These are phyloP conservation scores for Xestia c-nigrum DNA, from an alignment of 2,888 invertebrate species.

Conservation along the genomic window DNA sequence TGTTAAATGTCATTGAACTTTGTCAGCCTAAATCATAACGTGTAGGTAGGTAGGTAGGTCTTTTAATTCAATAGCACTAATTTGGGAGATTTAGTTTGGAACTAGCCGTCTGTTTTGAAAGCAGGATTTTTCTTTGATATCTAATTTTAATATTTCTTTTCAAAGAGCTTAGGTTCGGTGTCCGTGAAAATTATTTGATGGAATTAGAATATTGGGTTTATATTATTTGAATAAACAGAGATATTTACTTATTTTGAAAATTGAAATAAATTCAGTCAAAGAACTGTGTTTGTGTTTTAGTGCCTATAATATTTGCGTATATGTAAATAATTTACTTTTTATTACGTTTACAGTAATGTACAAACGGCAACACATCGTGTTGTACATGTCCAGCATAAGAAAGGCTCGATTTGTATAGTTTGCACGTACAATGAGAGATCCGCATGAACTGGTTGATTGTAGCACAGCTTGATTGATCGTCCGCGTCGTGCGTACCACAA, in stretches of 20 bases:
- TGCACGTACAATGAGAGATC: too few species aligned
- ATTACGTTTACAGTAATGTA: neutral
- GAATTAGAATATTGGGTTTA: constrained; percentile 10
- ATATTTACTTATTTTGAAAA: neutral
- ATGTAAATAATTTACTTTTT: neutral
- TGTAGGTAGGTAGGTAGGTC: constrained; percentile 10
- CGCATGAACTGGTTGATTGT: too few species aligned
- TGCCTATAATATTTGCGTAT: neutral
- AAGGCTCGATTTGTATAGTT: neutral
- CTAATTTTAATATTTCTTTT: constrained; percentile 25
- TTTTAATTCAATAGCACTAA: constrained; percentile 31
- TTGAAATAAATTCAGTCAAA: neutral
- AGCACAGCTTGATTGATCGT: too few species aligned
- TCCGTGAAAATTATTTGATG: constrained; percentile 14
- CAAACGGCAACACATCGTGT: neutral
- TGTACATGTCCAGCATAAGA: neutral
- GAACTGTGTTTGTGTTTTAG: neutral
- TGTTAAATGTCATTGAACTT: constrained; percentile 53
- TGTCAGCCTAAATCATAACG: constrained; percentile 25
- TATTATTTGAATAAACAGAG: neutral
- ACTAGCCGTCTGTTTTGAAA: constrained; percentile 13
- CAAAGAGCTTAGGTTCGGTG: constrained; percentile 29
- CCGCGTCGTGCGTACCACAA: too few species aligned
- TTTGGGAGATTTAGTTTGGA: constrained; percentile 22
- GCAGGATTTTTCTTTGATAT: constrained; percentile 37